Conservation (phyloP, 2,888 invertebrate species). For the Drosophila helvetica region DNA sequence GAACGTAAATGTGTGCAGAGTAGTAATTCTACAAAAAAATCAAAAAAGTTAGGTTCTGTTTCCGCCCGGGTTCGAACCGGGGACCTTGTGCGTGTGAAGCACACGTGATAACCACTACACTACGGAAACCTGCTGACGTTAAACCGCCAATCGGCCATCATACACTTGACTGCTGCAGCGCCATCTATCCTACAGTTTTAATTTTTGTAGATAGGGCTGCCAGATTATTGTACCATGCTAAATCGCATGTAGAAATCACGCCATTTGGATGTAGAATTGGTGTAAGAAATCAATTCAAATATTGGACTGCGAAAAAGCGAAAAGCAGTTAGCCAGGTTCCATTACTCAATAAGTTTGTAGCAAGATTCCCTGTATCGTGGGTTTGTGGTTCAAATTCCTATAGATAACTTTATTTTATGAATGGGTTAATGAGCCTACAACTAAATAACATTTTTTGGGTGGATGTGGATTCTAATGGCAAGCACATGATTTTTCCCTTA, state of each 20-base stretch:
- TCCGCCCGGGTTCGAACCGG: conserved; percentile 84
- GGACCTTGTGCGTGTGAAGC: conserved; percentile 83
- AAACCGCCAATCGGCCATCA: rapidly evolving
- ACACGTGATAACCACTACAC: conserved; percentile 83
- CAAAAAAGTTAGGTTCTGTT: conserved; percentile 57
- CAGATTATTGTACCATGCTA: no score
- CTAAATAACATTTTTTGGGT: conserved; percentile 60
- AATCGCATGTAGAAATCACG: no score
- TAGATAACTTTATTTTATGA: conserved; percentile 19
- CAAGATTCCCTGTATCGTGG: no score
- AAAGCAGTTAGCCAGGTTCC: no score
- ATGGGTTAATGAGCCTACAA: conserved; percentile 49
- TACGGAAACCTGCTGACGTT: conserved; percentile 69
- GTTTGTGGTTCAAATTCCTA: no score
- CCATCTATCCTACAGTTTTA: conserved; percentile 12
- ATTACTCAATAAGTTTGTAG: no score
- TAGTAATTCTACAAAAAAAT: neutral
- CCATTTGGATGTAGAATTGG: neutral
- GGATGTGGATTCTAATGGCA: conserved; percentile 35
- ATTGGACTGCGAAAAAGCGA: no score
- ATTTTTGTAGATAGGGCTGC: no score
- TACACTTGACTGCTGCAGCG: conserved; percentile 10
- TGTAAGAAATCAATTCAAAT: no score
- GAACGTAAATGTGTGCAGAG: no score
- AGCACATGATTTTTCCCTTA: conserved; percentile 17